Base-by-base conservation (phyloP, 2,113 vertebrate species). In the Hiodon tergisus region DNA sequence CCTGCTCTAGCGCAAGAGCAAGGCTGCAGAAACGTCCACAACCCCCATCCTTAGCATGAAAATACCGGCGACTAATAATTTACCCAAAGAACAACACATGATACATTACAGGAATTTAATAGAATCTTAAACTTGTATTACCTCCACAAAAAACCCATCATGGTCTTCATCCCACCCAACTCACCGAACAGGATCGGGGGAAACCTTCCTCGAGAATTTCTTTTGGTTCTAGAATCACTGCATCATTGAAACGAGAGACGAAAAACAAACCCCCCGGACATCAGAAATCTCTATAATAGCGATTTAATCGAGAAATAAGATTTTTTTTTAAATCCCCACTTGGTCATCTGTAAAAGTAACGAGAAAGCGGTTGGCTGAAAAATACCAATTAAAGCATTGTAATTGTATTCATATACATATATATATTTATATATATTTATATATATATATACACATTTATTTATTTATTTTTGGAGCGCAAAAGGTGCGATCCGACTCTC, bases 121-220 rank as follows among this genome's bases (percentile, higher is more conserved):
- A 77, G 86, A 89, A 78, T 82, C 82, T 88, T 83, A 81, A 90
- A 90, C 81, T 90, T 88, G 81, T 61, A 58, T 70, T 69, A 71
- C 75, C 57, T 75, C 74, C 58, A 53, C 66, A 69, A 77, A 73
- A 82, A 59, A 48, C 83, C 83, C 85, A 86, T 85, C 85, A 16
- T 14, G 13, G 47, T 81, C 73, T 77, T 81, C 77, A 80, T 82
- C 71, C 76, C 82, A 81, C 83, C 82, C 73, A 58, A 52, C 69
- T 77, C 86, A 79, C 82, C 77, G 86, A 67, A 76, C 83, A 85
- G 74, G 80, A 85, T 84, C 71, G 82, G 79, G 76, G 7, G 16
- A 79, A 84, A 85, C 75, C 80, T 81, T 77, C 72, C 78, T 80
- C 77, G 71, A 81, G 80, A 80, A n/a, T 83, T 9, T 48, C 14